Percentiles rank a stretch among this genome's conserved stretches.
Evolutionary conservation across 2,797 vertebrate species (phyloP).

Genomic region (Schizothorax lantsangensis): DNA sequence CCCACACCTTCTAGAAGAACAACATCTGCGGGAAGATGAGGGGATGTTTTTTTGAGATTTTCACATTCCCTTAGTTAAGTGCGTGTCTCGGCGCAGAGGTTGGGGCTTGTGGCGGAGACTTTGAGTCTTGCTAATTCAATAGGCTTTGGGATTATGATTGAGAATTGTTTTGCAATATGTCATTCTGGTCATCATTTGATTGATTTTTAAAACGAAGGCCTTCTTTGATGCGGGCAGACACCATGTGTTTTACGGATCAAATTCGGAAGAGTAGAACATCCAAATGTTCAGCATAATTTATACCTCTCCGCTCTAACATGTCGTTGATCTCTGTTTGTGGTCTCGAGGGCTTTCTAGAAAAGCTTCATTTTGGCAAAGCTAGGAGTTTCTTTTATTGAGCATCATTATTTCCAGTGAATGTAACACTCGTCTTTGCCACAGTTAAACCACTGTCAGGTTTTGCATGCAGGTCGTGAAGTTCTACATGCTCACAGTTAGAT

Average conservation of each 20-base stretch:
- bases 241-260: slow-evolving; percentile 79
- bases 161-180: slow-evolving; percentile 66
- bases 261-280: slow-evolving; percentile 73
- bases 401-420: slow-evolving; percentile 56
- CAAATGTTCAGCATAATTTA: slow-evolving; percentile 73
- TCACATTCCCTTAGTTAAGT: not conserved
- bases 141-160: slow-evolving; percentile 52
- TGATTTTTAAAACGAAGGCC: slow-evolving; percentile 75
- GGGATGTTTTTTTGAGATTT: not conserved
- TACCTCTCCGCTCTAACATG: slow-evolving; percentile 63
- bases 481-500: slow-evolving; percentile 28
- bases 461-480: slow-evolving; percentile 19
- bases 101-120: not conserved
- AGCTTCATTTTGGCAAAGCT: slow-evolving; percentile 39
- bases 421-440: slow-evolving; percentile 1
- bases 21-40: not conserved
- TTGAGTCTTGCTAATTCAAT: slow-evolving; percentile 58
- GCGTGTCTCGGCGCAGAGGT: not conserved
- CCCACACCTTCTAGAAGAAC: slow-evolving; percentile 7
- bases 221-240: slow-evolving; percentile 70
- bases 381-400: slow-evolving; percentile 48
- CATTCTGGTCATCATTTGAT: slow-evolving; percentile 73
- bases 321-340: slow-evolving; percentile 60
- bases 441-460: slow-evolving; percentile 25
- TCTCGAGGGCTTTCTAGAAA: slow-evolving; percentile 48